Evolutionary conservation across 2,113 vertebrate species (phyloP).

Genomic region (Zosterops hypoxanthus): DNA sequence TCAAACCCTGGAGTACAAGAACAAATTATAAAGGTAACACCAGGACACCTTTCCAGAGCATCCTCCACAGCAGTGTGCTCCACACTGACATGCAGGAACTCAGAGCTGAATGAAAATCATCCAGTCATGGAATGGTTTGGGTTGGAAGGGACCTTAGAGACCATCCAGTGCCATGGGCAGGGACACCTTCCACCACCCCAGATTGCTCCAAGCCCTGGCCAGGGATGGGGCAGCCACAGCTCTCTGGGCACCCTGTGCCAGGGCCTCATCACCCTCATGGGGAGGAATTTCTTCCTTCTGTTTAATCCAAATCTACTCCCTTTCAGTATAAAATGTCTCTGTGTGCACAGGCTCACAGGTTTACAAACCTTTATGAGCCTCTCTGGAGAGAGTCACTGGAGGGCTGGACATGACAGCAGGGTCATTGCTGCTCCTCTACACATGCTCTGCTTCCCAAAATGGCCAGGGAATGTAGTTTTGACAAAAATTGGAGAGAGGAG

Average conservation of each 20-base stretch:
- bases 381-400: background rate
- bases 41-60: background rate
- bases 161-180: background rate
- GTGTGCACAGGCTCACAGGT: rapidly evolving
- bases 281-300: background rate
- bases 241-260: background rate
- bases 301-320: background rate
- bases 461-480: background rate
- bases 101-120: background rate
- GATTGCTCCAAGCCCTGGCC: background rate
- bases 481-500: background rate
- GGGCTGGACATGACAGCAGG: background rate
- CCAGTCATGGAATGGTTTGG: too few relatives aligned
- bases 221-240: background rate
- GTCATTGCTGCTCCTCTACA: background rate
- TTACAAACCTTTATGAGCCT: background rate
- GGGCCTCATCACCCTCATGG: background rate
- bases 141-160: background rate
- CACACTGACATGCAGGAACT: rapidly evolving
- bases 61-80: rapidly evolving
- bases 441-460: background rate
- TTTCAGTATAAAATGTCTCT: background rate
- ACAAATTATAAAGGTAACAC: background rate
- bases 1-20: background rate
- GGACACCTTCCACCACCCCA: rapidly evolving